Evolutionary conservation across 2,113 vertebrate species (phyloP).

Genomic region (Catagonus wagneri): DNA sequence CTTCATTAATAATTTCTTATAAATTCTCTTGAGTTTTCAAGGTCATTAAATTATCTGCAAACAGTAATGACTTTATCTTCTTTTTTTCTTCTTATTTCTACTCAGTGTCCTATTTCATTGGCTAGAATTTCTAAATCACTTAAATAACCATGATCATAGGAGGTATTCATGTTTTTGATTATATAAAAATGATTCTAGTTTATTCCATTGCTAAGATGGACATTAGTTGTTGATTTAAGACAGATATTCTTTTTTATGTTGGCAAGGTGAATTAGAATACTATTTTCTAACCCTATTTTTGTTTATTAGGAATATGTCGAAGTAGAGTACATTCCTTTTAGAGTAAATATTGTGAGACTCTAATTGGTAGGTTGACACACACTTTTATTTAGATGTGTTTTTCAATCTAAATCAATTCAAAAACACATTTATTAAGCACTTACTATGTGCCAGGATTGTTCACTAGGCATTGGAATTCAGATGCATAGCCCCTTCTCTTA

Average conservation of each 20-base stretch:
- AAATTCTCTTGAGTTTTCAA: constrained; percentile 47
- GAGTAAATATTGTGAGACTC: neutral
- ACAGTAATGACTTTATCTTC: neutral
- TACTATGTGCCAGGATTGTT: neutral
- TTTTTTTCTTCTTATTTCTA: constrained; percentile 1
- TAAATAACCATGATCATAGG: neutral
- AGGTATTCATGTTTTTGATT: constrained; percentile 12
- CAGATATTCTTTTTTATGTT: neutral
- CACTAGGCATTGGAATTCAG: neutral
- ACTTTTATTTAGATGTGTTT: too few species aligned
- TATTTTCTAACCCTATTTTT: neutral
- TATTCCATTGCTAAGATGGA: neutral
- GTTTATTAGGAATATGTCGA: constrained; percentile 43
- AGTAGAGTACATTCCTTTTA: neutral
- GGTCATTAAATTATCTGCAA: constrained; percentile 39
- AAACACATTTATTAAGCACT: neutral
- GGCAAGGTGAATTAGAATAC: neutral
- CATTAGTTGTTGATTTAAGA: constrained; percentile 41
- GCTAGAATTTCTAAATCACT: constrained; percentile 31
- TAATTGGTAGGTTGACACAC: neutral
- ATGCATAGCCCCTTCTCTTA: neutral
- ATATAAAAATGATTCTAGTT: neutral
- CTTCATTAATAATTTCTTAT: neutral
- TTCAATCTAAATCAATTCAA: constrained; percentile 24
- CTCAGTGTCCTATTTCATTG: constrained; percentile 44